A percentile compares a stretch with the other conserved stretches of the same genome.
Conservation (phyloP, 2,113 vertebrate genomes). For the Dipodomys spectabilis region DNA sequence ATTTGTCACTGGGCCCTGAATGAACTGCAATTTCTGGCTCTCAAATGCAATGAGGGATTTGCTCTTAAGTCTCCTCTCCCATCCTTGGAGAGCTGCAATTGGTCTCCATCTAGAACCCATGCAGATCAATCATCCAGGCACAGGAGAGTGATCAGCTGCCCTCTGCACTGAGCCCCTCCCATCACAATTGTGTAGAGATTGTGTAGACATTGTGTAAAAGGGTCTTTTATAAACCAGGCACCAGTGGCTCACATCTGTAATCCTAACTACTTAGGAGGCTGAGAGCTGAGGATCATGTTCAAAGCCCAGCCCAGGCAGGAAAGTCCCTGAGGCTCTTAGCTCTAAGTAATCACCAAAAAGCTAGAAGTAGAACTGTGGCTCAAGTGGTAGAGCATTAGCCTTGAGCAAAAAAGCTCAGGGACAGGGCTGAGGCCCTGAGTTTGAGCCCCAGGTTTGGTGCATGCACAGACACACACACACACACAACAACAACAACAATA, state of each 20-base stretch:
- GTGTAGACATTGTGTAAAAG: too few relatives aligned
- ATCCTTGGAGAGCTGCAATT: not conserved
- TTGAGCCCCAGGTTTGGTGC: not conserved
- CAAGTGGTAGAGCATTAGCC: not conserved
- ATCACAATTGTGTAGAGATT: not conserved
- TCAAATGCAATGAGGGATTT: rapidly evolving
- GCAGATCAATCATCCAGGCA: not conserved
- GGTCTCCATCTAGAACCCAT: not conserved
- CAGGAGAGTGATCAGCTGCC: not conserved
- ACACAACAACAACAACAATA: not conserved
- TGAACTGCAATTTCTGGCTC: not conserved
- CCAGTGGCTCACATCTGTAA: too few relatives aligned
- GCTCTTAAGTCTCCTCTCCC: not conserved
- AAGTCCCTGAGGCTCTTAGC: not conserved
- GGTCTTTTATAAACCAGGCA: too few relatives aligned
- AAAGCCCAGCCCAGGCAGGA: not conserved
- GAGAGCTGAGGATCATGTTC: too few relatives aligned
- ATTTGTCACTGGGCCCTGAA: not conserved
- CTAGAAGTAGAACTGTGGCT: too few relatives aligned
- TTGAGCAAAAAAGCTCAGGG: not conserved
- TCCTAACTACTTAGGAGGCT: too few relatives aligned
- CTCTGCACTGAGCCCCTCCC: not conserved
- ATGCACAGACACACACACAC: not conserved
- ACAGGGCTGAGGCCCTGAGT: not conserved
- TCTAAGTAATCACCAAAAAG: too few relatives aligned